A percentile compares a stretch with the other conserved stretches of the same genome.
These are phyloP conservation scores for Cossypha niveicapilla DNA, from an alignment of 2,797 vertebrate genomes.

Conservation along the genomic window DNA sequence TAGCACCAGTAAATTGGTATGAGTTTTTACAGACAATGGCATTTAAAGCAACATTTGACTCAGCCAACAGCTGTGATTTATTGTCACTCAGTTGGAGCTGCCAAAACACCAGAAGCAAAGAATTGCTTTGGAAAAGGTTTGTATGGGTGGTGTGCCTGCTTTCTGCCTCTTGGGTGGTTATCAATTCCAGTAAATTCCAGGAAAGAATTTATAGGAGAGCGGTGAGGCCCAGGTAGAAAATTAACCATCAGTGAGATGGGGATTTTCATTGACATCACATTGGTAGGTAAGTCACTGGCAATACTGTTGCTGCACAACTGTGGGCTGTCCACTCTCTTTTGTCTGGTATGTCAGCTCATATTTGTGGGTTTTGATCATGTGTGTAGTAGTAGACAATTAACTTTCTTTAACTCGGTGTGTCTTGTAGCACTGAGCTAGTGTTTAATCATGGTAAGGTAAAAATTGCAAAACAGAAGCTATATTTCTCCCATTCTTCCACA, in stretches of 20 bases:
- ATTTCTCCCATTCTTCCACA: background rate
- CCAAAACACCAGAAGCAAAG: conserved; percentile 33
- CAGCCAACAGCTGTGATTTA: conserved; percentile 30
- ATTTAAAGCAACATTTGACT: conserved; percentile 28
- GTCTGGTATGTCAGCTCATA: background rate
- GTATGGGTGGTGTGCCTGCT: background rate
- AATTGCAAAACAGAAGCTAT: background rate
- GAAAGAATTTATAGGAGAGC: background rate
- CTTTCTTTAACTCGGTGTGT: background rate
- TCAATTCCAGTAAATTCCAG: background rate
- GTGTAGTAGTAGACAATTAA: background rate
- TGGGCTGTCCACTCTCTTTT: background rate
- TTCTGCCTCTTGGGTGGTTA: background rate
- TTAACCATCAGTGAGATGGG: background rate
- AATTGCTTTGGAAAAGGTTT: conserved; percentile 6
- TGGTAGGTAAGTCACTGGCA: background rate
- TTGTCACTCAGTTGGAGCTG: conserved; percentile 21
- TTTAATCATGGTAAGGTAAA: background rate
- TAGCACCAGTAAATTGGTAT: conserved; percentile 26
- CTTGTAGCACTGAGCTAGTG: background rate
- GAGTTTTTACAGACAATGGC: conserved; percentile 36
- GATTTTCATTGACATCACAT: background rate
- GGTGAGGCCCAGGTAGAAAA: background rate
- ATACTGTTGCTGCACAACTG: background rate
- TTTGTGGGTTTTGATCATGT: background rate